Evolutionary conservation across 2,797 vertebrate species (phyloP), one percentile per base, ranked within the genome.

Genomic region (Bufotes viridis): DNA sequence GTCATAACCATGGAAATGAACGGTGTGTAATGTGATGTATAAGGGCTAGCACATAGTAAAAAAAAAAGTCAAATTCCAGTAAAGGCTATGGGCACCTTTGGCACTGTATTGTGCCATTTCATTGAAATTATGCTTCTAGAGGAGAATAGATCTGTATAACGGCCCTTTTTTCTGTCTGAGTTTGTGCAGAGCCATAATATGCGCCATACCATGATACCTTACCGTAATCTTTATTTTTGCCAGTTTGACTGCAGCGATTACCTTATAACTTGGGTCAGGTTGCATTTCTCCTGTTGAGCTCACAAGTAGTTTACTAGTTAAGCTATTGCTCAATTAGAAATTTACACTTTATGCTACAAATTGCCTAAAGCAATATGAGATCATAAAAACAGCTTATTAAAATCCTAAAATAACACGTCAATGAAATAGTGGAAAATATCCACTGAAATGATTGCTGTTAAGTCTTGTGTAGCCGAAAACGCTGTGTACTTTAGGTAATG

Each of bases 361-460:
- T 84, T 87, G 81, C 81, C 75, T 72, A 67, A 81, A 89, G 85
- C 81, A 87, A 87, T 84, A 87, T 89, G 85, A 89, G 85, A 87
- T 89, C 88, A 89, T 89, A 87, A 89, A 89, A 82, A 79, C 81
- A 89, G 26, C 81, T 67, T 78, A 72, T 89, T 76, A 82, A 84
- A 87, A 86, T 69, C 29, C 72, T 87, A 79, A 86, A 86, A 89
- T 84, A 87, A 84, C 81, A 89, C 17, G 42, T 84, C 80, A 72
- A 83, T 89, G 88, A 87, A 89, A 87, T 89, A 87, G 87, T 84
- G 88, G 88, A 89, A 89, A 79, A 79, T 87, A 53, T 87, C 74
- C 53, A 42, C 79, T 78, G n/a, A 87, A 29, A 89, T 83, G 70
- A 78, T 78, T 83, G 80, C 84, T 78, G 70, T 72, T 79, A 72